Evolutionary conservation across 2,797 vertebrate genomes (phyloP).

Genomic region (Eulemur albifrons): DNA sequence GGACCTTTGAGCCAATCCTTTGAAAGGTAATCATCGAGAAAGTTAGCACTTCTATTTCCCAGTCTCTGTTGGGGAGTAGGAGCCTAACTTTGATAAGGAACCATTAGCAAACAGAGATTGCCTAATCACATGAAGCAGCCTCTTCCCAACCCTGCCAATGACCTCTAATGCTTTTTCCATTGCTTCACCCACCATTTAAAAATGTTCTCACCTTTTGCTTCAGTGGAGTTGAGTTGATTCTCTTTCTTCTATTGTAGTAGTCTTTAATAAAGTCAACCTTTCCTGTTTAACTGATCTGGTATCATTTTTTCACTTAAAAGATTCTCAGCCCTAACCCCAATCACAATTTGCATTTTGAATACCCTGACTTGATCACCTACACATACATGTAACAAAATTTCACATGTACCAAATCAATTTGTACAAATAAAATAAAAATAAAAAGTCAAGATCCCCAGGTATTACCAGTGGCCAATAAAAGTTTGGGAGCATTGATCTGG

Average conservation of each 20-base stretch:
- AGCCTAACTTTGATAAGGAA: background rate
- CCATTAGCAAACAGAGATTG: background rate
- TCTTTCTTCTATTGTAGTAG: background rate
- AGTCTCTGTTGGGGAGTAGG: background rate
- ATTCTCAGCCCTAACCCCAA: background rate
- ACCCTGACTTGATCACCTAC: background rate
- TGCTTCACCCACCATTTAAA: background rate
- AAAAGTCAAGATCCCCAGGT: background rate
- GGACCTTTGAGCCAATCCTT: background rate
- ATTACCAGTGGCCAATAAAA: background rate
- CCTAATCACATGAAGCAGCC: background rate
- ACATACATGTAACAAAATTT: background rate
- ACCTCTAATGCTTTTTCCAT: background rate
- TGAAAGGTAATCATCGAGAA: constrained; percentile 3
- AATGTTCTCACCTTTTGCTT: background rate
- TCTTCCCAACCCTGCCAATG: background rate
- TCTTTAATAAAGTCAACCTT: constrained; percentile 5
- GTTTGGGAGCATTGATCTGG: background rate
- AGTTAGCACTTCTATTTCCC: background rate
- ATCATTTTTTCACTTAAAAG: background rate
- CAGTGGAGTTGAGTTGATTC: background rate
- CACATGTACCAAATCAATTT: background rate
- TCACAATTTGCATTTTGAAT: background rate
- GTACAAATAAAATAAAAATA: background rate
- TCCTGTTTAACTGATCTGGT: background rate